These are phyloP conservation scores for Lasioglossum leucozonium DNA, from an alignment of 2,888 invertebrate species.

Conservation along the genomic window DNA sequence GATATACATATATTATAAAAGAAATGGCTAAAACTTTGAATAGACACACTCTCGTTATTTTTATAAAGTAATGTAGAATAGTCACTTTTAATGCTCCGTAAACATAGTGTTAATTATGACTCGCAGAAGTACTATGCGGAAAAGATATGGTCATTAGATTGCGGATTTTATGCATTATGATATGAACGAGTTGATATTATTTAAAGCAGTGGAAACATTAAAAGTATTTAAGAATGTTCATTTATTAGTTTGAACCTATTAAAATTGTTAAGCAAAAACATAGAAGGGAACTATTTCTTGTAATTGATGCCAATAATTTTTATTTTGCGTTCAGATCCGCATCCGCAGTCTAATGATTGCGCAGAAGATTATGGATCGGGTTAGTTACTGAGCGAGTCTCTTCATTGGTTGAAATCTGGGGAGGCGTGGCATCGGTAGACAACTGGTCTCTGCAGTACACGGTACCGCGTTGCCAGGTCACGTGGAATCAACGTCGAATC, in stretches of 20 bases:
- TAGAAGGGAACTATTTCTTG: not conserved
- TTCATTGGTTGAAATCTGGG: not conserved
- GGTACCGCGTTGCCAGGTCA: not conserved
- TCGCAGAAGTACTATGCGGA: not conserved
- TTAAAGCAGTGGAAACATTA: too few species aligned
- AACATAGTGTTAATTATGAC: not conserved
- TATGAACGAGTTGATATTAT: too few species aligned
- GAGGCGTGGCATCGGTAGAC: not conserved
- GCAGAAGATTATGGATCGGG: not conserved
- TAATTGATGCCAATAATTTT: not conserved
- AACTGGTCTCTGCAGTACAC: not conserved
- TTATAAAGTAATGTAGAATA: not conserved
- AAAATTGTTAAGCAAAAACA: not conserved
- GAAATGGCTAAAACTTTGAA: not conserved
- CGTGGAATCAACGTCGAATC: not conserved
- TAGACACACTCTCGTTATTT: not conserved
- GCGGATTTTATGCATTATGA: too few species aligned
- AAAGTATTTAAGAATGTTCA: too few species aligned
- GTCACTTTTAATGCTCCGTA: not conserved
- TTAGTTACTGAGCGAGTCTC: not conserved
- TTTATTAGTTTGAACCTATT: too few species aligned
- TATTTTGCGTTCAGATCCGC: not conserved
- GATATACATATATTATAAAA: not conserved
- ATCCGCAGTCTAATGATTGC: not conserved
- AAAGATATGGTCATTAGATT: not conserved